phyloP scores from a whole-genome alignment of 1,140 invertebrate genomes.

The Hypsibius dujardini region DNA sequence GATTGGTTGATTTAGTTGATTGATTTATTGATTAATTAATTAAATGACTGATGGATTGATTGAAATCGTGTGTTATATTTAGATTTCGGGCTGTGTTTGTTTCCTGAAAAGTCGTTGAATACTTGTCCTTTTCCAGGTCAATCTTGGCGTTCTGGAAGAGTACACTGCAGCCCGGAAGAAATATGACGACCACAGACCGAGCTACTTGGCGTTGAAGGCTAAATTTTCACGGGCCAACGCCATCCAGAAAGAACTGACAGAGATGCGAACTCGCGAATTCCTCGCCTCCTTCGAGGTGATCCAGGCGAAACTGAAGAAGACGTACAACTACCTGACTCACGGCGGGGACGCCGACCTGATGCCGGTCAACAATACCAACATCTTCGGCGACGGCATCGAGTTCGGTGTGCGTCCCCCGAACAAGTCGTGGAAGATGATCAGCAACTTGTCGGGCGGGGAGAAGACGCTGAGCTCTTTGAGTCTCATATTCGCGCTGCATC shows the following conservation, averaged over 20 bases:
- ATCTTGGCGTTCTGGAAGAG: constrained; percentile 57
- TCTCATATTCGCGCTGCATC: constrained; percentile 89
- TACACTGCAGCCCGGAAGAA: constrained; percentile 37
- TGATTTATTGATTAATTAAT: no score
- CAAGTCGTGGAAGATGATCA: constrained; percentile 97
- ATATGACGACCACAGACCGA: constrained; percentile 38
- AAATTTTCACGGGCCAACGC: constrained; percentile 65
- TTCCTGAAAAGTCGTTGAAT: no score
- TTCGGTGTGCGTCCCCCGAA: constrained; percentile 90
- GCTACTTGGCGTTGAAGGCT: constrained; percentile 52
- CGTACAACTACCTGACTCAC: constrained; percentile 96
- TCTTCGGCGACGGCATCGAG: constrained; percentile 86
- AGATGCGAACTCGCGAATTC: constrained; percentile 60
- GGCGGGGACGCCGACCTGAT: constrained; percentile 93
- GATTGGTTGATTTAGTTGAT: no score
- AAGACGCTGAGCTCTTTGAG: constrained; percentile 92
- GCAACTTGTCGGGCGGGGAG: constrained; percentile 94
- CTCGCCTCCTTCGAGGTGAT: constrained; percentile 75
- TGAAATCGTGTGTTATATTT: no score
- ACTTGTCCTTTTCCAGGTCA: no score
- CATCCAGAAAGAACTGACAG: constrained; percentile 37
- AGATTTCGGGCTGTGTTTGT: no score
- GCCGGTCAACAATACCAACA: constrained; percentile 79
- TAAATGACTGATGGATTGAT: no score
- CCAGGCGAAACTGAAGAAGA: constrained; percentile 72